phyloP scores from a whole-genome alignment of 2,888 invertebrate genomes.

The Tetramorium bicarinatum region DNA sequence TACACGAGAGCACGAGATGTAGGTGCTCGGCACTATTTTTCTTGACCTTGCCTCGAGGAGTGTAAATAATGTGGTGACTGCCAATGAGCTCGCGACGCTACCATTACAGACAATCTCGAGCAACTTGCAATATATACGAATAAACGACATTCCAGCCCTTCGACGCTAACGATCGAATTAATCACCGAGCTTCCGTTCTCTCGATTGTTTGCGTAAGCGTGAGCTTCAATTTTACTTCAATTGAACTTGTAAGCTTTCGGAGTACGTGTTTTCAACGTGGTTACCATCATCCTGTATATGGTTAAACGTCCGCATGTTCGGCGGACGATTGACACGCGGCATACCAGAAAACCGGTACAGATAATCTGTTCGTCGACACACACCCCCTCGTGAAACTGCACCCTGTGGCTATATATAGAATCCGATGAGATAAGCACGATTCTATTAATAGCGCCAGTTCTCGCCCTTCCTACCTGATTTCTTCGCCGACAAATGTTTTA shows the following conservation, averaged over 20 bases:
- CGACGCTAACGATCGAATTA: background rate
- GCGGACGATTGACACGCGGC: constrained; percentile 69
- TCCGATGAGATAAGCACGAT: constrained; percentile 76
- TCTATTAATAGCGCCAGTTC: constrained; percentile 78
- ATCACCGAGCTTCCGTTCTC: background rate
- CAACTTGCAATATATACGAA: background rate
- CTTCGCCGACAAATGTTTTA: constrained; percentile 60
- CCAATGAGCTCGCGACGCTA: constrained; percentile 78
- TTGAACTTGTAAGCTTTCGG: background rate
- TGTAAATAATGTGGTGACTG: constrained; percentile 70
- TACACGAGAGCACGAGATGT: constrained; percentile 60
- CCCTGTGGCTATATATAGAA: constrained; percentile 80
- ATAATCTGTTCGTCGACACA: constrained; percentile 71
- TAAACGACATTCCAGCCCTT: background rate
- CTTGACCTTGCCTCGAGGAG: constrained; percentile 64
- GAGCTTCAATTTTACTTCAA: background rate
- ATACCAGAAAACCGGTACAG: constrained; percentile 82
- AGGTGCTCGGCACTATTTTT: constrained; percentile 54
- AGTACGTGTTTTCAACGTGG: background rate
- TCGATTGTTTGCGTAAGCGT: too few relatives aligned
- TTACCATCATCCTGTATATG: background rate
- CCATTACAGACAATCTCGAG: constrained; percentile 48
- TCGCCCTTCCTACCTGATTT: constrained; percentile 63
- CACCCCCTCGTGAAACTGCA: constrained; percentile 69
- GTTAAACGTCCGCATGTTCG: constrained; percentile 5